Percentiles rank a stretch among this genome's conserved stretches.
Evolutionary conservation across 1,140 invertebrate genomes (phyloP).

Genomic region (Tribolium madens): DNA sequence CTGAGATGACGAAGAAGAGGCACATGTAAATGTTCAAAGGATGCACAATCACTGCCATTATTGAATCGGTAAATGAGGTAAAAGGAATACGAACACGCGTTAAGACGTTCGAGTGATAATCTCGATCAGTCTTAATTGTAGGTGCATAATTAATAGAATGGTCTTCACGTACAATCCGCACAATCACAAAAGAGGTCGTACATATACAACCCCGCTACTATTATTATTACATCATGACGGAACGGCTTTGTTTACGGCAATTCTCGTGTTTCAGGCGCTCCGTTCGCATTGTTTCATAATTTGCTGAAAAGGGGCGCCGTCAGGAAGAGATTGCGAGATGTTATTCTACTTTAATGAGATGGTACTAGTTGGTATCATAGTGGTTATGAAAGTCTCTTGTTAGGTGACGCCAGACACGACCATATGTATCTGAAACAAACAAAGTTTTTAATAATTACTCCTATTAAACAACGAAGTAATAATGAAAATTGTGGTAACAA

Average conservation of each 20-base stretch:
- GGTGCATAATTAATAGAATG: constrained; percentile 32
- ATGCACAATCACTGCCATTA: constrained; percentile 28
- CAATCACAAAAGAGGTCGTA: constrained; percentile 35
- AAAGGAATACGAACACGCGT: background rate
- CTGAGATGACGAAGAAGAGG: constrained; percentile 20
- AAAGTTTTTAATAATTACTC: background rate
- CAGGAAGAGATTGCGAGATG: constrained; percentile 36
- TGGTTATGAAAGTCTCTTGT: background rate
- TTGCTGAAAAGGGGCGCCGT: constrained; percentile 27
- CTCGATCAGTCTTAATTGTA: constrained; percentile 26
- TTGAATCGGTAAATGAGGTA: background rate
- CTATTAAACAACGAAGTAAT: too few species aligned
- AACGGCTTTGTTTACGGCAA: constrained; percentile 38
- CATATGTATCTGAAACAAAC: constrained; percentile 16
- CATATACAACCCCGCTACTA: constrained; percentile 34
- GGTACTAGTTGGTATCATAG: constrained; percentile 35
- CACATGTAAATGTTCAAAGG: constrained; percentile 28
- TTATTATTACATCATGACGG: constrained; percentile 35
- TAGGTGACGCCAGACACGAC: constrained; percentile 3
- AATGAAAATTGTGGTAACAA: too few species aligned
- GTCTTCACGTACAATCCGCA: constrained; percentile 11
- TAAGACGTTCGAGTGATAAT: constrained; percentile 6
- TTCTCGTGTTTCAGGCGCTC: constrained; percentile 37
- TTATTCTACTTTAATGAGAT: constrained; percentile 36
- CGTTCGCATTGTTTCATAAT: constrained; percentile 35